These are phyloP conservation scores for Montifringilla adamsi DNA, from an alignment of 2,113 vertebrate species.

Conservation along the genomic window DNA sequence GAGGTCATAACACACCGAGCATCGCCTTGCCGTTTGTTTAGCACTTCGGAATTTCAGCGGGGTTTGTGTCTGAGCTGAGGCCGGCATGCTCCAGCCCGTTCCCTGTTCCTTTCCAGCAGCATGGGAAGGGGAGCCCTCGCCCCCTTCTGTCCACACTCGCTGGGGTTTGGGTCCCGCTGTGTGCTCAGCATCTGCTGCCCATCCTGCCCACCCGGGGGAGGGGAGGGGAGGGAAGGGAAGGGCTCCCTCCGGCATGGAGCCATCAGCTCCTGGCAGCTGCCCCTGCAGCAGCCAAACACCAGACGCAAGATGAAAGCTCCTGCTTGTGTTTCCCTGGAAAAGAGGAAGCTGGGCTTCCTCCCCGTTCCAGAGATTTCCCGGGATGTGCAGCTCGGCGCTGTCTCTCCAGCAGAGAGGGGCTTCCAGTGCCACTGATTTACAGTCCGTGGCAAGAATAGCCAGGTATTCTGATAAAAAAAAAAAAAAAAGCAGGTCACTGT, in stretches of 20 bases:
- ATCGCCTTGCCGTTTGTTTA: neutral
- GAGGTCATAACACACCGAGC: neutral
- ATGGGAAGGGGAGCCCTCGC: slow-evolving; percentile 7
- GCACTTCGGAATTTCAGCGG: neutral
- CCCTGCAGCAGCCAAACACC: neutral
- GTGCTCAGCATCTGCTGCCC: neutral
- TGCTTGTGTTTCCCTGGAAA: neutral
- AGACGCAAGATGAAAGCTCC: neutral
- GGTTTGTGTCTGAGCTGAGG: neutral
- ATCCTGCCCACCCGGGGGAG: neutral
- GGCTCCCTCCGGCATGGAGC: neutral
- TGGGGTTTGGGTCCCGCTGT: neutral
- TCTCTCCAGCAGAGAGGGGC: neutral
- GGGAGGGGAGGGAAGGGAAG: neutral
- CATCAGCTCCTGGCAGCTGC: neutral
- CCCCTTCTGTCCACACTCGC: slow-evolving; percentile 1
- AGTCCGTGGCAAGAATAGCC: neutral
- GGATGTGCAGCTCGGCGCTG: neutral
- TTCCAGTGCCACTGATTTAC: neutral
- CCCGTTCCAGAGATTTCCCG: neutral
- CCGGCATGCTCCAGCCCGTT: neutral
- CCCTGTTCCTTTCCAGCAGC: neutral
- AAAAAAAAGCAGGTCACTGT: neutral
- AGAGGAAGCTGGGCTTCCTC: neutral
- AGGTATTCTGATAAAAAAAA: neutral